A percentile compares a stretch with the other conserved stretches of the same genome.
Conservation (phyloP, 2,888 invertebrate genomes). For the Eurois occulta region DNA sequence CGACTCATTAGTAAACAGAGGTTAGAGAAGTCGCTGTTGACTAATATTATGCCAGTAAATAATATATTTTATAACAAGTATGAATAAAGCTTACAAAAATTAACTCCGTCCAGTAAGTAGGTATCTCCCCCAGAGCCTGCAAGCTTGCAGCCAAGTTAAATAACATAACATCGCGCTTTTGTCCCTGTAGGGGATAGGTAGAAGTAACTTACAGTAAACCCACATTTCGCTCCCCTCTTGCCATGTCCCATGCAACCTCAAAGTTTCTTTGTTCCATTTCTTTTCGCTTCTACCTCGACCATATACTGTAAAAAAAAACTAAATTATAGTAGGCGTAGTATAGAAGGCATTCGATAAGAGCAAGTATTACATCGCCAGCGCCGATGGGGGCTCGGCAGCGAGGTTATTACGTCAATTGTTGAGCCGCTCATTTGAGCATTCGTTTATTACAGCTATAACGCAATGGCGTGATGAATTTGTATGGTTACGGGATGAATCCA, state of each 20-base stretch:
- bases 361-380: slow-evolving; percentile 58
- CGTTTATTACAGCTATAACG: slow-evolving; percentile 59
- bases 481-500: slow-evolving; percentile 33
- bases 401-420: slow-evolving; percentile 64
- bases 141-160: neutral
- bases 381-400: slow-evolving; percentile 56
- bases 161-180: neutral
- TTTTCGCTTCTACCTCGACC: slow-evolving; percentile 33
- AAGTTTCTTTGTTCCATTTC: neutral
- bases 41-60: neutral
- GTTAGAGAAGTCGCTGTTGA: neutral
- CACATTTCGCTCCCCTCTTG: neutral
- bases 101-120: neutral
- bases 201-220: neutral
- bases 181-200: neutral
- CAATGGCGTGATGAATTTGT: slow-evolving; percentile 60
- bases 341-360: slow-evolving; percentile 67
- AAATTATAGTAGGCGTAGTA: slow-evolving; percentile 65
- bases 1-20: slow-evolving; percentile 17
- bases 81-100: neutral
- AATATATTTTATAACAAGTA: neutral
- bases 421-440: slow-evolving; percentile 61
- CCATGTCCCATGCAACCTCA: neutral
- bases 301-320: slow-evolving; percentile 66
- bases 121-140: neutral